Base-by-base conservation (phyloP, 2,113 vertebrate genomes). In the Bagarius yarrelli region DNA sequence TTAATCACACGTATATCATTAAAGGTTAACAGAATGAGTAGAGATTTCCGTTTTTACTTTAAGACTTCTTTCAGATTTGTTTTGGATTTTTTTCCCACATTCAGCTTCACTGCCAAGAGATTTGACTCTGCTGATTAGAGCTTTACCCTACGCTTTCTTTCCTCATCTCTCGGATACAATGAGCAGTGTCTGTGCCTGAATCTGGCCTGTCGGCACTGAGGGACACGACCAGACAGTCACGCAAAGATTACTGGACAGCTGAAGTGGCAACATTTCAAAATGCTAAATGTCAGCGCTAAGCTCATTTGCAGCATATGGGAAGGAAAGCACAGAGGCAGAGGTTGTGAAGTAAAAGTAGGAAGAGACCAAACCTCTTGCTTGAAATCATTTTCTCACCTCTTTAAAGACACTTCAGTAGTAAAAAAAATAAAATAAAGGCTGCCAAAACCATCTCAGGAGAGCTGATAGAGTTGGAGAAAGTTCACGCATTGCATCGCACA, bases 221-320 rank as follows among this genome's bases (percentile, higher is more conserved):
- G 71, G 83, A 75, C 21, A 52, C 18, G 23, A 23, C 9, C 44
- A 70, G 61, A 56, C 52, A 60, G 55, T 36, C 56, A 55, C 76
- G 19, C 81, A 81, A 73, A 87, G 74, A 79, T 79, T 81, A 84
- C 57, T 66, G 63, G 84, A 77, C 81, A 84, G 84, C 85, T 84
- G 79, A 83, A 85, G 71, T 34, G 53, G 86, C 84, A 85, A 81
- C 80, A 84, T 85, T 80, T 83, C 47, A 85, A 84, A 83, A 84
- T 56, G 82, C 30, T 87, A 84, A 87, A 87, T 86, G 83, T 85
- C 78, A 81, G 44, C 80, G 47, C 63, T 72, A 78, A 18, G 79
- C 69, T 72, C 30, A 36, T 44, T 79, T 76, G 79, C 73, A 76
- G 73, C 77, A 27, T 15, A 47, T 44, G 53, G 55, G 71, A 23